Evolutionary conservation across 2,888 invertebrate genomes (phyloP).

Genomic region (Leptopilina drosophilae): DNA sequence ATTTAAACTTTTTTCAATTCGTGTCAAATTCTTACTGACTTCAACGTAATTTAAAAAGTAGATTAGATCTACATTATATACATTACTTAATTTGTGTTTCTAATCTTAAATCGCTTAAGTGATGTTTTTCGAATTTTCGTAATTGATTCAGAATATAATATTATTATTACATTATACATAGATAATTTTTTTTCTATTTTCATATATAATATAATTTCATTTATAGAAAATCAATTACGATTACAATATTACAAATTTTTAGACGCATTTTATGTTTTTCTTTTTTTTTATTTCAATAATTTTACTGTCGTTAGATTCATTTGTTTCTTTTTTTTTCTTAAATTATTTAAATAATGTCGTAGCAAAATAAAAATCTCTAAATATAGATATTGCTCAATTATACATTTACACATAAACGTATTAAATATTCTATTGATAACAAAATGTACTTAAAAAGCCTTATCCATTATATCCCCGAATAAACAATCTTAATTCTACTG

Average conservation of each 20-base stretch:
- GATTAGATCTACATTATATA: conserved; percentile 17
- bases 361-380: conserved; percentile 26
- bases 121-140: neutral
- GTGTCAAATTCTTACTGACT: conserved; percentile 1
- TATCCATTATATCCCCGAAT: conserved; percentile 1
- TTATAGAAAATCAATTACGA: neutral
- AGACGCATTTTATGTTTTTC: neutral
- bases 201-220: neutral
- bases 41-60: neutral
- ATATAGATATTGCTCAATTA: conserved; percentile 2
- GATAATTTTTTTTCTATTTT: too few relatives aligned
- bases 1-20: neutral
- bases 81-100: neutral
- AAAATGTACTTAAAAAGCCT: conserved; percentile 13
- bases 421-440: conserved; percentile 11
- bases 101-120: conserved; percentile 10
- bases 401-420: neutral
- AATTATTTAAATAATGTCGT: conserved; percentile 26
- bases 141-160: neutral
- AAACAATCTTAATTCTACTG: conserved; percentile 1
- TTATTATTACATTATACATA: too few relatives aligned
- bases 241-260: neutral
- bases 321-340: neutral
- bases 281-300: neutral
- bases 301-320: neutral